Evolutionary conservation across 2,888 invertebrate genomes (phyloP), one percentile per base, ranked within the genome.

Genomic region (Zootermopsis nevadensis): DNA sequence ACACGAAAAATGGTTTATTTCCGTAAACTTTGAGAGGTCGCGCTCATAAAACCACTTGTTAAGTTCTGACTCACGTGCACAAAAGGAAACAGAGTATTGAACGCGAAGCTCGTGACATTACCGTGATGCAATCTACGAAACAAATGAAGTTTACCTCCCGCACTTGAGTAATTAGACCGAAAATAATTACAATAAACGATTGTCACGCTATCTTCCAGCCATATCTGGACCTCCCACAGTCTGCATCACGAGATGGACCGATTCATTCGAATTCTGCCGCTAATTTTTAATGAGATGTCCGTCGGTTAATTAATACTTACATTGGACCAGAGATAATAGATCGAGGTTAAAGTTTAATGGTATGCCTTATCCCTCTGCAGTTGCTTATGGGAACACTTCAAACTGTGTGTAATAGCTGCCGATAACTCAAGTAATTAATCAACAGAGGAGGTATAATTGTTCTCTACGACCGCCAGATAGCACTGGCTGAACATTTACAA

Each of bases 251-350:
- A 27, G 67, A 12, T 72, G 72, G 48, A 3, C 33, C 12, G 27
- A 42, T 76, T 76, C 38, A 76, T 38, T 38, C 42, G 24, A 35
- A 76, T 76, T 53, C 77, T 53, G 53, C 79, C 66, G 79, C 79
- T 66, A 79, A 79, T 79, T 79, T 66, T 79, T 79, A 79, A 79
- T 60, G 55, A 60, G 79, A 79, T 60, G 79, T 66, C 79, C 38
- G 66, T 30, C 31, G 22, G 55, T 79, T 60, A 79, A 60, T 79
- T 79, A 79, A 79, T 79, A 66, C 79, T 66, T 79, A 38, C 60
- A 53, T 48, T 31, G 24, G 33, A 22, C 12, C 22, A 53, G 79
- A 79, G 35, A 79, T 79, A 79, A 66, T 31, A 79, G 66, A 24
- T 12, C n/a, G 30, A 38, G 79, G 60, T 27, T 66, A 79, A 33